Evolutionary conservation across 1,140 invertebrate species (phyloP), one percentile per base, ranked within the genome.

Genomic region (Himalopsyche phryganea): DNA sequence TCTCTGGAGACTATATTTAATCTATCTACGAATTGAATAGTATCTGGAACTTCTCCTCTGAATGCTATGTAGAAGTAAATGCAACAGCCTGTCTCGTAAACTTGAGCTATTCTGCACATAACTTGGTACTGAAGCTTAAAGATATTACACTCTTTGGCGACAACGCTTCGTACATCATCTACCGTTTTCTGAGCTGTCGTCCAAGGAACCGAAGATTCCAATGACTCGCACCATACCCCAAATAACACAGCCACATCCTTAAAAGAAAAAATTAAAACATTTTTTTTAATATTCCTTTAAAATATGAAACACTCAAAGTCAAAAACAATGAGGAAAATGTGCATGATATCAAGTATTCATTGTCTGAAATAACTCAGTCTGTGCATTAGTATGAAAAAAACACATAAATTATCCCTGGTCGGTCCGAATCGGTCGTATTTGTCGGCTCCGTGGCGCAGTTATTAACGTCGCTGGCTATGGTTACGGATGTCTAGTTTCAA

Each of bases 191-290:
- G 76, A 85, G 36, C 87, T 52, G 78, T 78, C 63, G 85, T 83
- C 87, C 87, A 90, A 1, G 87, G 85, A n/a, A 87, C 83, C 2
- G 86, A 87, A 1, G 87, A 90, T 70, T 89, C 87, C 75, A 90
- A 88, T 1, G 86, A 88, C 67, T 90, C 88, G 3, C 85, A 82
- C 13, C 89, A 80, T 44, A 87, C 74, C 60, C 80, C 80, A 67
- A 83, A 86, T 18, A 88, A 85, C 66, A 89, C 75, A 1, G 77
- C 86, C 28, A 89, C 67, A 70, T 89, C 87, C 83, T 87, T 68
- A 23, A 71, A 68, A 58, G 6, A 35, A 7, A 7, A 35, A n/a
- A 7, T 6, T 35, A 7, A 6, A 6, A 35, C 33, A 7, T 35
- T 35, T 35, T 35, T 7, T 35, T 35, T 35, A 35, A 35, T n/a